Evolutionary conservation across 1,140 invertebrate genomes (phyloP).

Genomic region (Daktulosphaira vitifoliae): DNA sequence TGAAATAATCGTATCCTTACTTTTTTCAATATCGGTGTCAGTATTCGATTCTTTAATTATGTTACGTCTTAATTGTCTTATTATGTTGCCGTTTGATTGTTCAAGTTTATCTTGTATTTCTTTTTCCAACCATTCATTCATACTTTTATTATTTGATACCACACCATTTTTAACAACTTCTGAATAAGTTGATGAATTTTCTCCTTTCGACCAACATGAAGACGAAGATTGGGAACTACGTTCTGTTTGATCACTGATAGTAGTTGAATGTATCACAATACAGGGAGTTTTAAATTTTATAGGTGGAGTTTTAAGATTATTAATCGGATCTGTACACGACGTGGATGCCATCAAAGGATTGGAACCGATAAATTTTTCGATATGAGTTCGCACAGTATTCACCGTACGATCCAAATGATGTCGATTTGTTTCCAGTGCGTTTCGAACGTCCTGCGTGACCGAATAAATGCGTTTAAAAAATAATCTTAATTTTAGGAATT

Average conservation of each 20-base stretch:
- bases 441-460: conserved; percentile 33
- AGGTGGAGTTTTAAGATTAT: not conserved
- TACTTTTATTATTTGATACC: conserved; percentile 36
- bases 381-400: conserved; percentile 21
- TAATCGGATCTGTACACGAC: conserved; percentile 19
- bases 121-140: conserved; percentile 30
- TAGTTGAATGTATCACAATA: not conserved
- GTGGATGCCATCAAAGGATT: conserved; percentile 19
- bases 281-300: not conserved
- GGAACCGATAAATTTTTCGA: conserved; percentile 26
- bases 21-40: not conserved
- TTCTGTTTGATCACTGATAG: not conserved
- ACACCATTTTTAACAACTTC: conserved; percentile 59
- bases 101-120: not conserved
- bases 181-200: conserved; percentile 59
- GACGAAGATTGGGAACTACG: conserved; percentile 49
- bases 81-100: not conserved
- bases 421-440: conserved; percentile 29
- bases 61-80: not conserved
- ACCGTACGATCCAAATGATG: conserved; percentile 15
- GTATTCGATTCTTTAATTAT: not conserved
- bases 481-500: conserved; percentile 8
- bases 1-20: not conserved
- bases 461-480: conserved; percentile 22
- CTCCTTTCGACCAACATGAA: conserved; percentile 62